Conservation (phyloP, 1,140 invertebrate species). For the Bombyx mandarina region DNA sequence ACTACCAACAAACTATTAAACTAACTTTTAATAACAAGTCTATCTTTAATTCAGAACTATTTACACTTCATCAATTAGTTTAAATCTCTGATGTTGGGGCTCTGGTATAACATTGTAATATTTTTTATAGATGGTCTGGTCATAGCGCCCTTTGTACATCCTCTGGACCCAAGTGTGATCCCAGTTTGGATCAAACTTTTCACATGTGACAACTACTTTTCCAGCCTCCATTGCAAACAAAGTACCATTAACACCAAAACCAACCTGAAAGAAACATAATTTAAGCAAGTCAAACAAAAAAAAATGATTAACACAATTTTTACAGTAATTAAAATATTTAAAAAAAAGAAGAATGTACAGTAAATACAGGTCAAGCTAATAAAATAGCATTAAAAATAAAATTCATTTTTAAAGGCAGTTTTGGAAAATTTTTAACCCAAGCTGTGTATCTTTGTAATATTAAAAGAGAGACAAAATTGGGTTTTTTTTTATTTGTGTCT, state of each 20-base stretch:
- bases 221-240: slow-evolving; percentile 83
- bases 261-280: slow-evolving; percentile 74
- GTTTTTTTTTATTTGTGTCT: too few relatives aligned
- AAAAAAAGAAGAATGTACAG: too few relatives aligned
- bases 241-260: slow-evolving; percentile 81
- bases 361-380: too few relatives aligned
- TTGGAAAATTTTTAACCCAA: too few relatives aligned
- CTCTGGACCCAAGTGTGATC: slow-evolving; percentile 77
- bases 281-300: neutral
- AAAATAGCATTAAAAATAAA: too few relatives aligned
- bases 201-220: slow-evolving; percentile 82
- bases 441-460: too few relatives aligned
- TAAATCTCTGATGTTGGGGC: slow-evolving; percentile 81
- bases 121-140: slow-evolving; percentile 83
- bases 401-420: too few relatives aligned
- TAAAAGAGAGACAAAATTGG: too few relatives aligned
- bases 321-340: too few relatives aligned
- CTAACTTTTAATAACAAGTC: too few relatives aligned
- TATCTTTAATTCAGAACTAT: slow-evolving; percentile 2
- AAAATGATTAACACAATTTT: too few relatives aligned
- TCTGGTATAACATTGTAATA: slow-evolving; percentile 85
- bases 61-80: slow-evolving; percentile 79
- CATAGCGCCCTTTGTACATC: slow-evolving; percentile 74
- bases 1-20: too few relatives aligned
- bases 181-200: slow-evolving; percentile 81